Base-by-base conservation (phyloP, 1,140 invertebrate genomes). In the Idris sp. region DNA sequence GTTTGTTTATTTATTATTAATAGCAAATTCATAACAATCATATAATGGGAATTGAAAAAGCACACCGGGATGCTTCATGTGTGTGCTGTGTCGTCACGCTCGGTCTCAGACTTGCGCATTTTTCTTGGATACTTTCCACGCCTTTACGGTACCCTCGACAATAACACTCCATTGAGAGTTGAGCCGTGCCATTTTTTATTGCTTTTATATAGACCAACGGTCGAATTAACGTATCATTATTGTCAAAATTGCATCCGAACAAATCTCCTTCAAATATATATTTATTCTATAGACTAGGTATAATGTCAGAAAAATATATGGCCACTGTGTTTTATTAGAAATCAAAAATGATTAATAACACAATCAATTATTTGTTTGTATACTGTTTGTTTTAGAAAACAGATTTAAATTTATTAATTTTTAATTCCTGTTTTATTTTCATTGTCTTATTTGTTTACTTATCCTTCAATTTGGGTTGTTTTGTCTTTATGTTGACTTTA, bases 1-100 rank as follows among this genome's bases (percentile, higher is more conserved):
- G 79, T 82, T 85, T 86, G 82, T 85, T 86, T 87, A 86, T 86
- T 84, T 86, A 86, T 86, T 86, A 86, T 86, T 86, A 87, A 87
- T 87, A 87, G 83, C 81, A 83, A 87, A 86, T 86, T 87, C 84
- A 84, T 86, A 86, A 85, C 81, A 85, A 86, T 86, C 81, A 81
- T 77, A 85, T 83, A 85, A 86, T 84, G 71, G 81, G 49, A 69
- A 40, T 51, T 28, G 59, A 51, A 41, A 38, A 33, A 25, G 31
- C 54, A 46, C 44, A 59, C 38, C 43, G 22, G 54, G 46, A 54
- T 7, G 30, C 25, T 38, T 41, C 56, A n/a, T n/a, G 41, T 61
- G 40, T 36, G 58, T 58, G 71, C 80, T 72, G 49, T 69, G 62
- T 73, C 80, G 83, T 84, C 79, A 84, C 80, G 83, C 74, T 81